Evolutionary conservation across 2,797 vertebrate species (phyloP).

Genomic region (Gephyroberyx darwinii): DNA sequence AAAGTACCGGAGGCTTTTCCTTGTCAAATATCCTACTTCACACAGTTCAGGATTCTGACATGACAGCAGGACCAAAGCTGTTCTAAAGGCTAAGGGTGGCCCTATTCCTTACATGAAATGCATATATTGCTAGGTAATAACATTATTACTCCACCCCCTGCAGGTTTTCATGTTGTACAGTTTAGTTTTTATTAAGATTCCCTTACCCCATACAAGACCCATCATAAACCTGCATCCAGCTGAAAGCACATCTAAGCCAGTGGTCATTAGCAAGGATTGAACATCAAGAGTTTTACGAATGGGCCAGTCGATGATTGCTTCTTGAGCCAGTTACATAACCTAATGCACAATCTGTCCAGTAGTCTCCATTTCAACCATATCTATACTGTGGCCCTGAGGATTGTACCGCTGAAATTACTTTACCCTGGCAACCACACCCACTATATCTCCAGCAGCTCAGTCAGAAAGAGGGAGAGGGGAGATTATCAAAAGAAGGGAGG

Average conservation of each 20-base stretch:
- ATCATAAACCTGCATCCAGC: slow-evolving; percentile 33
- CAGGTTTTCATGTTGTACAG: slow-evolving; percentile 25
- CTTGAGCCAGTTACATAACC: slow-evolving; percentile 29
- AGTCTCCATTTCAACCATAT: slow-evolving; percentile 45
- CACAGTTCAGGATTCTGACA: neutral
- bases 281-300: slow-evolving; percentile 46
- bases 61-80: neutral
- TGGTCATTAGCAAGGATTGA: slow-evolving; percentile 31
- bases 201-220: slow-evolving; percentile 15
- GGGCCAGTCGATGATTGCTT: slow-evolving; percentile 45
- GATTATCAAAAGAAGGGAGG: slow-evolving; percentile 41
- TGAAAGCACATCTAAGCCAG: slow-evolving; percentile 37
- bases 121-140: neutral
- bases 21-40: too few species aligned
- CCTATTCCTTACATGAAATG: neutral
- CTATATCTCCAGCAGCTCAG: slow-evolving; percentile 38
- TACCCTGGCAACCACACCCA: slow-evolving; percentile 22
- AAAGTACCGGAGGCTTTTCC: too few species aligned
- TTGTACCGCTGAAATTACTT: slow-evolving; percentile 48
- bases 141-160: neutral
- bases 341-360: slow-evolving; percentile 32
- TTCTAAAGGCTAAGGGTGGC: neutral
- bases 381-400: slow-evolving; percentile 34
- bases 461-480: slow-evolving; percentile 20
- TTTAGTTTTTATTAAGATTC: slow-evolving; percentile 27